phyloP scores from a whole-genome alignment of 1,140 invertebrate species.

The Chlorops oryzae region DNA sequence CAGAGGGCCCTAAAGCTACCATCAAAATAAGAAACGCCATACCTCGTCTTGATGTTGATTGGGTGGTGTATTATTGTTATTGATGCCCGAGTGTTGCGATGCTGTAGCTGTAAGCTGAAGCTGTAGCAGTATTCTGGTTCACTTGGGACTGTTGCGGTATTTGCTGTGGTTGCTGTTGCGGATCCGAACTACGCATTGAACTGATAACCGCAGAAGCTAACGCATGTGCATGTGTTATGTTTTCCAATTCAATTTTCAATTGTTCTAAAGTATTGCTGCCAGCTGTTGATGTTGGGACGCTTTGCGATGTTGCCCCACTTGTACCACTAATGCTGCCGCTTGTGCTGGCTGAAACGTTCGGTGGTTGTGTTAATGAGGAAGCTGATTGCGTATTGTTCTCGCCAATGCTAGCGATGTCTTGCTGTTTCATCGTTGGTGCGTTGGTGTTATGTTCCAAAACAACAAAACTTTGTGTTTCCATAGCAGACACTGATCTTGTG shows the following conservation, averaged over 20 bases:
- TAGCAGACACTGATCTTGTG: too few relatives aligned
- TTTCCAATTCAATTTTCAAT: constrained; percentile 53
- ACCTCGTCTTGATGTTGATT: background rate
- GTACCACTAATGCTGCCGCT: background rate
- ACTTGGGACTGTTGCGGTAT: constrained; percentile 8
- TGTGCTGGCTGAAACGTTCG: too few relatives aligned
- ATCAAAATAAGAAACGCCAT: too few relatives aligned
- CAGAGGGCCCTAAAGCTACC: too few relatives aligned
- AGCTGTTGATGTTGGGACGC: background rate
- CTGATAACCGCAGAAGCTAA: constrained; percentile 39
- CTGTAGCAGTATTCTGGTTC: too few relatives aligned
- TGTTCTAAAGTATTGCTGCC: constrained; percentile 52
- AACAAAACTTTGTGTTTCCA: too few relatives aligned
- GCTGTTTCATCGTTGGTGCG: background rate
- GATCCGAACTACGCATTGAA: constrained; percentile 27
- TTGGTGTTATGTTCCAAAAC: background rate
- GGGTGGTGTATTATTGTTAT: background rate
- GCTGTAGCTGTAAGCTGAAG: background rate
- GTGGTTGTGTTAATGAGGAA: background rate
- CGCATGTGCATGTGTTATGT: constrained; percentile 50
- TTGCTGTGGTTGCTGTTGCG: constrained; percentile 7
- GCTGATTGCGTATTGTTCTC: background rate
- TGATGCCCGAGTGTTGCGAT: background rate
- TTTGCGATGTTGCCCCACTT: background rate
- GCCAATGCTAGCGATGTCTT: background rate